Base-by-base conservation (phyloP, 2,888 invertebrate genomes). In the Ctena decussata region DNA sequence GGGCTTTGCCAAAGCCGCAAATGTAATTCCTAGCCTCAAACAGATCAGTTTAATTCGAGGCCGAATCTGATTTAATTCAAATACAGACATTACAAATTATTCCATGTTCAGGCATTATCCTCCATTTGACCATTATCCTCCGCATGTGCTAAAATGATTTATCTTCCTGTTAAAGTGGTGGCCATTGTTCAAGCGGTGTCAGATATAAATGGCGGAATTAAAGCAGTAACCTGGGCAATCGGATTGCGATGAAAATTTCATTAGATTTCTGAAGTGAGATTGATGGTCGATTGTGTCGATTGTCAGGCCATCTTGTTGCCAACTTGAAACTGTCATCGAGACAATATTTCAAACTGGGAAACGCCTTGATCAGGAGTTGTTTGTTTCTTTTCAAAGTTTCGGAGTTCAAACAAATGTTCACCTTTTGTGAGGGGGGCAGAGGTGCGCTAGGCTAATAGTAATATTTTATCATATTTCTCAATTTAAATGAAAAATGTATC, bases 311-410 rank as follows among this genome's bases (percentile, higher is more conserved):
- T 32, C 65, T 65, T 65, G 65, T 65, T 65, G 65, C 21, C 65
- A 65, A 65, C 65, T 65, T 65, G 65, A 65, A 65, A n/a, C 35
- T 65, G 65, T 65, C 65, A 65, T 12, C 65, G 18, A 65, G 65
- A 35, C 65, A 21, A 65, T 65, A 65, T 35, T 65, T 65, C 65
- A 65, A 65, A 65, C 65, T 11, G 65, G 21, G 65, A 32, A 65
- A 65, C 32, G 15, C 65, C 35, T 65, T 65, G 1, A 35, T n/a
- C 35, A 6, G 15, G 41, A 41, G 8, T 41, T 6, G 41, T n/a
- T n/a, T n/a, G n/a, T n/a, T n/a, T n/a, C n/a, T n/a, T n/a, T n/a
- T n/a, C n/a, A n/a, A n/a, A n/a, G n/a, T n/a, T n/a, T n/a, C n/a
- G n/a, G n/a, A n/a, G n/a, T n/a, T n/a, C n/a, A n/a, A n/a, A n/a